These are phyloP conservation scores for Sebastes flavidus DNA, from an alignment of 2,797 vertebrate genomes.

Conservation along the genomic window DNA sequence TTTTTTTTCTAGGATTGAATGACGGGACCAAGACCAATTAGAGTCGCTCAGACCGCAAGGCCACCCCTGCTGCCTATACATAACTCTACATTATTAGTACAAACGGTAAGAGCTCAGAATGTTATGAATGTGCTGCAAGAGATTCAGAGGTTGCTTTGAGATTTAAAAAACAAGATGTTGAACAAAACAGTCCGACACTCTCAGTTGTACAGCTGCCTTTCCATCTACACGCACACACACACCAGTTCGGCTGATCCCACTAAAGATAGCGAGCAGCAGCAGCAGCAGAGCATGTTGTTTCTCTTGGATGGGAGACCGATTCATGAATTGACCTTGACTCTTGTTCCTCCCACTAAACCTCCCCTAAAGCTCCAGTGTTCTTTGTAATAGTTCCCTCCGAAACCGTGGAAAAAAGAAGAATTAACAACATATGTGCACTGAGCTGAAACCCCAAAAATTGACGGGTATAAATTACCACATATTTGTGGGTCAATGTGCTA, in stretches of 20 bases:
- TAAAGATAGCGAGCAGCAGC: slow-evolving; percentile 57
- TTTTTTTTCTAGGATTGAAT: not conserved
- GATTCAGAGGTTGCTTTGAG: not conserved
- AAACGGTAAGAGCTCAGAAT: not conserved
- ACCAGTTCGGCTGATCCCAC: slow-evolving; percentile 51
- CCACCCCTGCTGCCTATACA: not conserved
- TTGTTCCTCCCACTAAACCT: slow-evolving; percentile 45
- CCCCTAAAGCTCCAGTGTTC: slow-evolving; percentile 5
- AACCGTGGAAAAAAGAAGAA: slow-evolving; percentile 7
- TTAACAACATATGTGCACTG: slow-evolving; percentile 1
- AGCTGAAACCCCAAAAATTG: not conserved
- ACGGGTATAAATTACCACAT: not conserved
- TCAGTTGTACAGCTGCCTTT: slow-evolving; percentile 2
- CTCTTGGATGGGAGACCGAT: slow-evolving; percentile 60
- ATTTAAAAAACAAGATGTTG: slow-evolving; percentile 2
- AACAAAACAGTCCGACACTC: slow-evolving; percentile 2
- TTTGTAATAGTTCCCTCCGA: slow-evolving; percentile 7
- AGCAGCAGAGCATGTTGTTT: slow-evolving; percentile 55
- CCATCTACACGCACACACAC: not conserved
- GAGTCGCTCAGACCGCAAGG: slow-evolving; percentile 15
- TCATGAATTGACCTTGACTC: slow-evolving; percentile 69
- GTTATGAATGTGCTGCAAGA: not conserved
- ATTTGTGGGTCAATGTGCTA: not conserved
- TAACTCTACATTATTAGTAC: not conserved
- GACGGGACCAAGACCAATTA: slow-evolving; percentile 20